phyloP scores from a whole-genome alignment of 2,113 vertebrate genomes.

The Caretta caretta region DNA sequence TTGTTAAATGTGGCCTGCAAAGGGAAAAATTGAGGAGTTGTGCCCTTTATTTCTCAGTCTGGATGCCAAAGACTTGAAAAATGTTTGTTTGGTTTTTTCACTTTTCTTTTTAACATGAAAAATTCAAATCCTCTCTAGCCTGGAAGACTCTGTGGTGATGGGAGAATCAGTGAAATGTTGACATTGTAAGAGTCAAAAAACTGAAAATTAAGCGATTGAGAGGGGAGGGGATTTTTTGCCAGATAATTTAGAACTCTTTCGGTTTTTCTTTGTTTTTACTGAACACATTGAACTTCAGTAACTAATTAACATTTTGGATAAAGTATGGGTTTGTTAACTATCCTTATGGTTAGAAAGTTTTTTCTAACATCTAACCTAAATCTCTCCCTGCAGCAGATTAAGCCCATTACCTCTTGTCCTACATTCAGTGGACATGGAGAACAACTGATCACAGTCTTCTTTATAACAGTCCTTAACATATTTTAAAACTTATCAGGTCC shows the following conservation, averaged over 20 bases:
- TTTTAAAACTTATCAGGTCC: background rate
- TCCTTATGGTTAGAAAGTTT: background rate
- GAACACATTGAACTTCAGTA: background rate
- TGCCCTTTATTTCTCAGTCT: background rate
- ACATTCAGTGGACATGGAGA: background rate
- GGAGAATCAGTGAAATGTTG: background rate
- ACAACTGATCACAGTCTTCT: no score
- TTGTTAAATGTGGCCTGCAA: background rate
- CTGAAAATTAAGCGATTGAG: background rate
- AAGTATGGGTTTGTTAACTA: background rate
- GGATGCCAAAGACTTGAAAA: background rate
- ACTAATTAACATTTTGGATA: background rate
- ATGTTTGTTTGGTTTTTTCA: background rate
- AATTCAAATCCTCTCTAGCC: background rate
- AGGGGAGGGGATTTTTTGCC: background rate
- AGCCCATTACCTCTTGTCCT: background rate
- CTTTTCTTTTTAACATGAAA: background rate
- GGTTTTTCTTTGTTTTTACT: background rate
- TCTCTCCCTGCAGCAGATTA: background rate
- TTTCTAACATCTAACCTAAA: no score
- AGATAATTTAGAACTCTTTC: background rate
- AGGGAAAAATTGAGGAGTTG: background rate
- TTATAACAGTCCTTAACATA: background rate
- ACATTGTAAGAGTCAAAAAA: background rate
- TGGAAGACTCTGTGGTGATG: background rate